phyloP scores from a whole-genome alignment of 2,113 vertebrate genomes.

The Neomonachus schauinslandi region DNA sequence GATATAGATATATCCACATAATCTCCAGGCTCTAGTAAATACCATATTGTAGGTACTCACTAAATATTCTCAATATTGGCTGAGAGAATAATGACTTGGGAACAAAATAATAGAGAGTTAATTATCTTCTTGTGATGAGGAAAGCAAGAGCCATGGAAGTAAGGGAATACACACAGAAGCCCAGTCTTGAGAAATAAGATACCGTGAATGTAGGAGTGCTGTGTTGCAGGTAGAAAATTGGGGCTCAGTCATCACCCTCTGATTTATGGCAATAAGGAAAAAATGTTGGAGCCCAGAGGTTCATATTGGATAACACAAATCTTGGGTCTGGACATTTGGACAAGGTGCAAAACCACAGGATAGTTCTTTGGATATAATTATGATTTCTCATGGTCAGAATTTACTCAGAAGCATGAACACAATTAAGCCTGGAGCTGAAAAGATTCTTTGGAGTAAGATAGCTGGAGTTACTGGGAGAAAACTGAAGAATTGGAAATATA shows the following conservation, averaged over 20 bases:
- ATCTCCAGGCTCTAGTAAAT: not conserved
- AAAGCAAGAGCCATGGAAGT: not conserved
- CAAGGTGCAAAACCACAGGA: not conserved
- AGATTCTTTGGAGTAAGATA: not conserved
- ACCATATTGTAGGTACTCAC: not conserved
- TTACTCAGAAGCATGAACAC: not conserved
- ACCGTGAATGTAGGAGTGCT: not conserved
- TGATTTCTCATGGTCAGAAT: not conserved
- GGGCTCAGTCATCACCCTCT: not conserved
- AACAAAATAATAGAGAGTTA: not conserved
- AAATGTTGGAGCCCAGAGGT: not conserved
- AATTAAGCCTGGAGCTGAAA: not conserved
- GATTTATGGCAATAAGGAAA: not conserved
- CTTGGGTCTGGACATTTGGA: conserved; percentile 17
- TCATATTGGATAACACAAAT: not conserved
- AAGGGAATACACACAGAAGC: not conserved
- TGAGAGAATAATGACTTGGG: not conserved
- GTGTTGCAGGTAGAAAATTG: not conserved
- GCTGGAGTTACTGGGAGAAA: not conserved
- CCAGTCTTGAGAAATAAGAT: not conserved
- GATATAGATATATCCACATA: not conserved
- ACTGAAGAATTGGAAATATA: not conserved
- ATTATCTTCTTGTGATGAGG: not conserved
- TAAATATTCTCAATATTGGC: not conserved
- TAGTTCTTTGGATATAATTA: conserved; percentile 21